Evolutionary conservation across 2,113 vertebrate genomes (phyloP), one percentile per base, ranked within the genome.

Genomic region (Dunckerocampus dactyliophorus): DNA sequence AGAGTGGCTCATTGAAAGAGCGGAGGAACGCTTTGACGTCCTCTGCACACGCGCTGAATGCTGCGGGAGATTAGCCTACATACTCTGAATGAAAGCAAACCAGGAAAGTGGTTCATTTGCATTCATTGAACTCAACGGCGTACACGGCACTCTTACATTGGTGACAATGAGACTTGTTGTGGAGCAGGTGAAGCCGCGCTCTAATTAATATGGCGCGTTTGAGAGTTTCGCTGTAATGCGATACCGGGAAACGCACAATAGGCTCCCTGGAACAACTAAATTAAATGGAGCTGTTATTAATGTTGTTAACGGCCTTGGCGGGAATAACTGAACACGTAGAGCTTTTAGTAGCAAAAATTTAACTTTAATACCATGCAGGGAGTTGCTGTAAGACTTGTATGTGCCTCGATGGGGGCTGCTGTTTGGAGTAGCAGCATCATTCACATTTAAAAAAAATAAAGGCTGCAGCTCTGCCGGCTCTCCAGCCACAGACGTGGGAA

Each of bases 211-310:
- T 20, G 21, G 19, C 13, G 12, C 6, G 28, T 34, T 47, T 2
- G 11, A 12, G 19, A 20, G 24, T 10, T 43, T 13, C 11, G 4
- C 7, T 6, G 47, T 37, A 39, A 47, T 7, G 31, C 15, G 9
- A 28, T 28, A 17, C 16, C 51, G 31, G 16, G n/a, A 56, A 37
- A 37, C 28, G 21, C 43, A 50, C 34, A 49, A n/a, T 21, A 31
- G n/a, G 65, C 46, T n/a, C 64, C 19, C 42, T 52, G 34, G 15
- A 62, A 56, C 47, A 11, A 17, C 19, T 69, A 6, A 55, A 56
- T 55, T 1, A 65, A 55, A 63, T 21, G 17, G 37, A 43, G 37
- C 43, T 28, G 14, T 31, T 49, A 63, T 39, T 43, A 43, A 43
- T 43, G 13, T 43, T 1, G 39, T 3, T 43, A 43, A 14, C 13